Base-by-base conservation (phyloP, 2,113 vertebrate species). In the Ascaphus truei region DNA sequence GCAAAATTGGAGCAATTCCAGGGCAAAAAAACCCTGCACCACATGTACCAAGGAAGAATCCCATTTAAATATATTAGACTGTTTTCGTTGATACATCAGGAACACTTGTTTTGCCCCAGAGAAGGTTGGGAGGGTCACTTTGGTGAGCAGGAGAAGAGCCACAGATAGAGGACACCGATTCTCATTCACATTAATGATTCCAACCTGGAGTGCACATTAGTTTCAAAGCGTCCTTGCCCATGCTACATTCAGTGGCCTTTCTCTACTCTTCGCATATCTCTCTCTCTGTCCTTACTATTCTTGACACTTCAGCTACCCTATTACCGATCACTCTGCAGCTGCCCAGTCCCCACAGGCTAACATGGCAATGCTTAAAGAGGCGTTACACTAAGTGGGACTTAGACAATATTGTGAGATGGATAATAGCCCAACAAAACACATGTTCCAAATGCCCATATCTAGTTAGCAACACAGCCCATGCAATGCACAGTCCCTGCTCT, bases 181-280 rank as follows among this genome's bases (percentile, higher is more conserved):
- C n/a, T n/a, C n/a, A n/a, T n/a, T n/a, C n/a, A n/a, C n/a, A n/a
- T n/a, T n/a, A n/a, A n/a, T n/a, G 45, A 62, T 62, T 62, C 59
- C 59, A 30, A 39, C 48, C 59, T 48, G 41, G 48, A 41, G 59
- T 62, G 39, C 59, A 47, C 59, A 62, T 62, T 62, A 62, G 48
- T 62, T 62, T 62, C 31, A 47, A 33, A 62, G 48, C 59, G 45
- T 62, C 59, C 48, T 45, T 62, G 59, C 26, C 31, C 48, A 20
- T 41, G 48, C 45, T 29, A 62, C 18, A 62, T 31, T 47, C 41
- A 31, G 59, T 45, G 45, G 33, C 59, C 45, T 62, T 47, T 62
- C 59, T 41, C 59, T 62, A 62, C 59, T 62, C 39, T 62, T 62
- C 59, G 33, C 59, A 62, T 41, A 39, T 47, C 59, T 47, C 39